phyloP scores from a whole-genome alignment of 2,113 vertebrate genomes.

The Pomatorhinus ruficollis region DNA sequence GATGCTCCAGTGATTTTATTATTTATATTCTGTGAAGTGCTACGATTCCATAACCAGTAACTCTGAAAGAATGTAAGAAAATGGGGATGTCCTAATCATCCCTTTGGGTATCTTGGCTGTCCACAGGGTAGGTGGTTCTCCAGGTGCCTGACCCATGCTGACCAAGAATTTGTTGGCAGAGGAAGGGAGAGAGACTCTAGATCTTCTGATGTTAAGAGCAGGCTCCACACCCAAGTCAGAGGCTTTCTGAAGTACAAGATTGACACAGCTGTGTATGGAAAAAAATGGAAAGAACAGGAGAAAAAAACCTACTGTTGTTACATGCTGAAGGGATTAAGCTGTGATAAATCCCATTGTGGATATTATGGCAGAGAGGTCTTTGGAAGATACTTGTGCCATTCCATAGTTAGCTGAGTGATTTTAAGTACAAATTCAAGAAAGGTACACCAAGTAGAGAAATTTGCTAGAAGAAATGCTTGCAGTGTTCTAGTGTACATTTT shows the following conservation, averaged over 20 bases:
- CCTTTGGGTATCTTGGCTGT: not conserved
- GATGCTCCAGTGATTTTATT: conserved; percentile 11
- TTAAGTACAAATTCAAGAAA: not conserved
- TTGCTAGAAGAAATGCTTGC: not conserved
- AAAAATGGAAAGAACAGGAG: not conserved
- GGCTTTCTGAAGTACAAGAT: not conserved
- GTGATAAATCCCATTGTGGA: not conserved
- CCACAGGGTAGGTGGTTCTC: not conserved
- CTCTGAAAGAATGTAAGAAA: not conserved
- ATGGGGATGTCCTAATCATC: not conserved
- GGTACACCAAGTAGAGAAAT: not conserved
- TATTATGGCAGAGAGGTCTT: not conserved
- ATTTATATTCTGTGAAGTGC: not conserved
- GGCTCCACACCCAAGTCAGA: not conserved
- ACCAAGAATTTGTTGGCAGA: not conserved
- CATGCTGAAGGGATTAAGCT: not conserved
- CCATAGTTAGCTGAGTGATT: not conserved
- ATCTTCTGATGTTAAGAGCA: not conserved
- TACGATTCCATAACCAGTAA: not conserved
- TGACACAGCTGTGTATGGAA: rapidly evolving
- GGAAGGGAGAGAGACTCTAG: not conserved
- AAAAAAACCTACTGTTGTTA: rapidly evolving
- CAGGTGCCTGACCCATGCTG: not conserved
- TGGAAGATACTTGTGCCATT: not conserved
- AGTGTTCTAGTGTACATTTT: not conserved